A percentile compares a stretch with the other conserved stretches of the same genome.
Conservation (phyloP, 2,797 vertebrate species). For the Nasua narica region DNA sequence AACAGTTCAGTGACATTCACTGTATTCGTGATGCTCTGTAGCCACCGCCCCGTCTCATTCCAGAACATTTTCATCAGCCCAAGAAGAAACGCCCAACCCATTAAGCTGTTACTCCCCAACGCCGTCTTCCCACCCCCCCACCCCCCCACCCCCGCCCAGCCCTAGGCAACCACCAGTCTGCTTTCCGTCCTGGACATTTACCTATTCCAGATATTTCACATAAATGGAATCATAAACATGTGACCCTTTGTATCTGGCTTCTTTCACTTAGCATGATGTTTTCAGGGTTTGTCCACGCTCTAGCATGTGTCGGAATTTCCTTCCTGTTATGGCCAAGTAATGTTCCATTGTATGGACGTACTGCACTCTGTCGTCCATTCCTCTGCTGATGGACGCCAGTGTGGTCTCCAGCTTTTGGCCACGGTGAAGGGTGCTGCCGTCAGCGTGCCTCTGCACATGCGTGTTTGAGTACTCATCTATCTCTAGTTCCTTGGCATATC, state of each 20-base stretch:
- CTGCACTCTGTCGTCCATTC: background rate
- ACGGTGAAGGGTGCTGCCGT: background rate
- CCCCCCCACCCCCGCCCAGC: background rate
- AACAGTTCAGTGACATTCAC: background rate
- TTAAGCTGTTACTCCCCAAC: background rate
- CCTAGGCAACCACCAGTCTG: background rate
- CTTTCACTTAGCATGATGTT: background rate
- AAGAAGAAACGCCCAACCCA: background rate
- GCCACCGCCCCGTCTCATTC: background rate
- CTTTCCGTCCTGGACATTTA: background rate
- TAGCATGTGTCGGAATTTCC: background rate
- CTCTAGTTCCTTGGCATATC: background rate
- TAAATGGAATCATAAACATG: background rate
- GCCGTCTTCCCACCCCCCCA: background rate
- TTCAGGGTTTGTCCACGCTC: background rate
- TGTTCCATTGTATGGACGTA: rapidly evolving
- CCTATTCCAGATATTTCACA: background rate
- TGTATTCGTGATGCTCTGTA: background rate
- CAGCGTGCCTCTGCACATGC: background rate
- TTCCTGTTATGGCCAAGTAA: background rate
- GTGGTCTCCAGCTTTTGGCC: background rate
- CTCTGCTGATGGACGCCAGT: background rate
- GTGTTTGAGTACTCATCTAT: background rate
- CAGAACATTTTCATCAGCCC: background rate
- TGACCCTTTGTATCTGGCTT: background rate